Evolutionary conservation across 2,797 vertebrate genomes (phyloP).

Genomic region (Myripristis jacobus): DNA sequence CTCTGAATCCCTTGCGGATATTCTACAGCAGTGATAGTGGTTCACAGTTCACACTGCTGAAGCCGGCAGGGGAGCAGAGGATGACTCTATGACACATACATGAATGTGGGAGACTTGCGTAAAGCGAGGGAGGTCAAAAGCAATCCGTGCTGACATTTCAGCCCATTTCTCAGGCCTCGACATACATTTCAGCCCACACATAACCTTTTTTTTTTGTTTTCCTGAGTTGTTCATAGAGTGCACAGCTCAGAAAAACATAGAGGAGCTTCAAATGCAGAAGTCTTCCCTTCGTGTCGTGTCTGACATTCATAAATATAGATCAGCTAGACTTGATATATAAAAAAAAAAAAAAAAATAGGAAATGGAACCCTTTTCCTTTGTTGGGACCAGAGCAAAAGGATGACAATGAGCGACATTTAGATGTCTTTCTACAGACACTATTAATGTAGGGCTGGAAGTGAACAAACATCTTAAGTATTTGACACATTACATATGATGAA

Average conservation of each 20-base stretch:
- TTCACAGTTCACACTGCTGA: constrained; percentile 35
- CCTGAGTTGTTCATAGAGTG: constrained; percentile 26
- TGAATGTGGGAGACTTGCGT: constrained; percentile 66
- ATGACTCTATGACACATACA: constrained; percentile 68
- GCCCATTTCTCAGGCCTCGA: constrained; percentile 60
- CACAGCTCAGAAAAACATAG: constrained; percentile 27
- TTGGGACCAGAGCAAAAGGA: constrained; percentile 4
- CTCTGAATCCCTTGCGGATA: constrained; percentile 14
- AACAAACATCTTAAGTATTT: constrained; percentile 55
- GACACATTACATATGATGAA: constrained; percentile 46
- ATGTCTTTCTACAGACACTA: constrained; percentile 32
- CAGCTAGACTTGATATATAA: constrained; percentile 20
- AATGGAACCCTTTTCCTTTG: constrained; percentile 25
- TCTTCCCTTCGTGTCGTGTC: constrained; percentile 26
- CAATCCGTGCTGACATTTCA: constrained; percentile 70
- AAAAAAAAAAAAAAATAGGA: no score
- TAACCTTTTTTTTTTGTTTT: constrained; percentile 57
- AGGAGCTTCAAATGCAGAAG: constrained; percentile 41
- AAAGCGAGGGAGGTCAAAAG: constrained; percentile 68
- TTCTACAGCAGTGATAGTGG: constrained; percentile 45
- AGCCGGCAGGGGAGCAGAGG: constrained; percentile 31
- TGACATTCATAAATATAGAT: constrained; percentile 53
- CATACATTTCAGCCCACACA: constrained; percentile 69
- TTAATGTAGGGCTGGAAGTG: no score
- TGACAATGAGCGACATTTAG: constrained; percentile 35